A percentile compares a stretch with the other conserved stretches of the same genome.
These are phyloP conservation scores for Lepidochitona cinerea DNA, from an alignment of 2,888 invertebrate species.

Conservation along the genomic window DNA sequence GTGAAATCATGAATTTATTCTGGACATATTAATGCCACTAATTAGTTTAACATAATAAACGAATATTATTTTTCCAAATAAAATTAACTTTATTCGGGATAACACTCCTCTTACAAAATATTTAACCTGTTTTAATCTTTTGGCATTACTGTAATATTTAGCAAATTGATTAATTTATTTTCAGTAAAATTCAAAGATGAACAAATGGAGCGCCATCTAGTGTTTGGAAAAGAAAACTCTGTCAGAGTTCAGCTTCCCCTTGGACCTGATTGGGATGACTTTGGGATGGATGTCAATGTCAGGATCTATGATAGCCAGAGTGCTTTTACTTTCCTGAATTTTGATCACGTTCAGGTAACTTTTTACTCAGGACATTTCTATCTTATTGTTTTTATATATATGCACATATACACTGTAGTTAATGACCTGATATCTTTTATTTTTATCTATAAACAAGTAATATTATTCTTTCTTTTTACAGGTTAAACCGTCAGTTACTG, in stretches of 20 bases:
- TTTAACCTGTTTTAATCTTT: too few relatives aligned
- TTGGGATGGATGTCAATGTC: constrained; percentile 37
- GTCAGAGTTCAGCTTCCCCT: constrained; percentile 36
- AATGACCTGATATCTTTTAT: background rate
- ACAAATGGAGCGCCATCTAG: constrained; percentile 14
- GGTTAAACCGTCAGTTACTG: constrained; percentile 22
- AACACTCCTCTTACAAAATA: too few relatives aligned
- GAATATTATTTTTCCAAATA: too few relatives aligned
- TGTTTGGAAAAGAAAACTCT: constrained; percentile 6
- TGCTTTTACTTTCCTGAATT: constrained; percentile 20
- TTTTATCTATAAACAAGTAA: background rate
- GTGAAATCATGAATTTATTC: too few relatives aligned
- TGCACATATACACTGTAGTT: background rate
- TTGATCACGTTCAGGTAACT: constrained; percentile 37
- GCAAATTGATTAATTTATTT: too few relatives aligned
- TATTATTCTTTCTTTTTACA: constrained; percentile 7
- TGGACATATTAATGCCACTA: too few relatives aligned
- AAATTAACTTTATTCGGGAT: too few relatives aligned
- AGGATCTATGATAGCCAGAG: constrained; percentile 45
- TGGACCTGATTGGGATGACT: constrained; percentile 42
- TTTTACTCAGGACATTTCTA: background rate
- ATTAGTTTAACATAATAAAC: too few relatives aligned
- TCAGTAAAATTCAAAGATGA: constrained; percentile 29
- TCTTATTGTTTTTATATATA: background rate
- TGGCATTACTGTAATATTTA: too few relatives aligned